Conservation (phyloP, 2,113 vertebrate species). For the Isichthys henryi region DNA sequence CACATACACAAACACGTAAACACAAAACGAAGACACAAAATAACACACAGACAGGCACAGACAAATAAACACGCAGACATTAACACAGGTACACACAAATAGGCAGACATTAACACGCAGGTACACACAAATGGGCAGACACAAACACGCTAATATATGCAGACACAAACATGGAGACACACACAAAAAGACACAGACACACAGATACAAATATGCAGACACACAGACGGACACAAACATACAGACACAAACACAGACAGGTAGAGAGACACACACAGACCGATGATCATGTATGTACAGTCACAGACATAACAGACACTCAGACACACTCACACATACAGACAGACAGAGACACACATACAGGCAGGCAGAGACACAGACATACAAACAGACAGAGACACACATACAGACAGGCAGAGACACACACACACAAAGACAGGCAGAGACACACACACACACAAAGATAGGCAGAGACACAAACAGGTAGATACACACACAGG, state of each 20-base stretch:
- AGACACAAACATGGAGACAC: too few relatives aligned
- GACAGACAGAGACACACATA: constrained; percentile 16
- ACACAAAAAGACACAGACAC: too few relatives aligned
- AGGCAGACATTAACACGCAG: background rate
- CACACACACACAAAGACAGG: background rate
- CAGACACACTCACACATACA: constrained; percentile 20
- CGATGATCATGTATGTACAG: background rate
- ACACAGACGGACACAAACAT: too few relatives aligned
- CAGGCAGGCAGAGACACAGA: constrained; percentile 22
- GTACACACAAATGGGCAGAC: too few relatives aligned
- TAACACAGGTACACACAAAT: too few relatives aligned
- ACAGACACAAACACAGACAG: too few relatives aligned
- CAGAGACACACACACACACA: background rate
- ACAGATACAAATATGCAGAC: too few relatives aligned
- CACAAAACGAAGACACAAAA: too few relatives aligned
- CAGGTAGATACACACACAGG: background rate
- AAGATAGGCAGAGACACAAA: too few relatives aligned
- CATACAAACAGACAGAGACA: background rate
- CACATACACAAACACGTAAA: too few relatives aligned
- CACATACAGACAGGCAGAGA: background rate
- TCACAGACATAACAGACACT: constrained; percentile 19
- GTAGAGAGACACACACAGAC: too few relatives aligned
- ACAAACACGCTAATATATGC: too few relatives aligned
- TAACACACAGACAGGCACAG: background rate
- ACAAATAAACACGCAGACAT: background rate